A percentile compares a stretch with the other conserved stretches of the same genome.
phyloP scores from a whole-genome alignment of 2,113 vertebrate species.

The Atlantisia rogersi region DNA sequence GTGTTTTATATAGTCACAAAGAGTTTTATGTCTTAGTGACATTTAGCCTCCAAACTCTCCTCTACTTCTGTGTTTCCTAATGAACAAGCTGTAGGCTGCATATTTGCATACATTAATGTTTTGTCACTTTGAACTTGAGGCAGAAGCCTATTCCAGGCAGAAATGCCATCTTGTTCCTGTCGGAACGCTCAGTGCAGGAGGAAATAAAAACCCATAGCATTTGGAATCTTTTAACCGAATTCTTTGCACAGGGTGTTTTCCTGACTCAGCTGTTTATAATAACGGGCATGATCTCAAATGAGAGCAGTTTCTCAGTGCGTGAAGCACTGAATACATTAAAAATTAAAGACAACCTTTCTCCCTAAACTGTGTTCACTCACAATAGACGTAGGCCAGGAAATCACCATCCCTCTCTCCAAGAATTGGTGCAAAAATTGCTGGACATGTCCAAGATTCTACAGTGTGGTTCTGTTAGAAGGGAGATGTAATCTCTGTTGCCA shows the following conservation, averaged over 20 bases:
- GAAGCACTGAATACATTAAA: neutral
- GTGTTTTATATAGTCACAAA: constrained; percentile 7
- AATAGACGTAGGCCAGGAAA: neutral
- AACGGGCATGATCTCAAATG: neutral
- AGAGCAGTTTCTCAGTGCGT: neutral
- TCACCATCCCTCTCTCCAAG: neutral
- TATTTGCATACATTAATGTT: constrained; percentile 40
- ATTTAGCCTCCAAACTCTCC: constrained; percentile 24
- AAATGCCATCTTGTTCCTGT: constrained; percentile 28
- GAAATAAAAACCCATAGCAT: neutral
- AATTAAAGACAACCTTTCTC: neutral
- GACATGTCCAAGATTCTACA: neutral
- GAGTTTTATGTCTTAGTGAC: constrained; percentile 26
- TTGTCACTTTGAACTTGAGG: neutral
- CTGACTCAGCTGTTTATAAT: neutral
- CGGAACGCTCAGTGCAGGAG: neutral
- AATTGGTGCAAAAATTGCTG: neutral
- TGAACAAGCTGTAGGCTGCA: constrained; percentile 35
- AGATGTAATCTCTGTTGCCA: neutral
- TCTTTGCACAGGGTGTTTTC: neutral
- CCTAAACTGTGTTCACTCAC: neutral
- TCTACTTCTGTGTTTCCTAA: neutral
- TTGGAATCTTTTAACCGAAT: neutral
- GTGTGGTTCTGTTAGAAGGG: neutral
- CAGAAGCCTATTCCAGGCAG: constrained; percentile 1